phyloP scores from a whole-genome alignment of 2,113 vertebrate genomes.

The western clawed frog (Xenopus tropicalis) region UCB_Xtro_10.0 CM004443.2:45930501-45931000 shows the following conservation, averaged over 20 bases:
- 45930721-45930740: slow-evolving; percentile 13
- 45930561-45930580: not conserved
- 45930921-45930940: slow-evolving; percentile 9
- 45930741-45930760: not conserved
- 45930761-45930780: slow-evolving; percentile 15
- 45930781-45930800: slow-evolving; percentile 12
- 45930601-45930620: slow-evolving; percentile 1
- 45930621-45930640: not conserved
- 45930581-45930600: not conserved
- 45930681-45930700: not conserved
- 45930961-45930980: not conserved
- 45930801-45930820: slow-evolving; percentile 20
- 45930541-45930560: not conserved
- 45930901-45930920: slow-evolving; percentile 3
- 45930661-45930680: slow-evolving; percentile 1
- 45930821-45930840: not conserved
- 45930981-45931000: too few relatives aligned
- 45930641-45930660: not conserved
- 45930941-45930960: slow-evolving; percentile 19
- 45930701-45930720: slow-evolving; percentile 10
- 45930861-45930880: slow-evolving; percentile 27
- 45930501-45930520: slow-evolving; percentile 4
- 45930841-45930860: slow-evolving; percentile 21
- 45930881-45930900: slow-evolving; percentile 1
- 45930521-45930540: not conserved